Conservation (phyloP, 92 coral and sea anemone genomes). For the Scolanthus callimorphus region DNA sequence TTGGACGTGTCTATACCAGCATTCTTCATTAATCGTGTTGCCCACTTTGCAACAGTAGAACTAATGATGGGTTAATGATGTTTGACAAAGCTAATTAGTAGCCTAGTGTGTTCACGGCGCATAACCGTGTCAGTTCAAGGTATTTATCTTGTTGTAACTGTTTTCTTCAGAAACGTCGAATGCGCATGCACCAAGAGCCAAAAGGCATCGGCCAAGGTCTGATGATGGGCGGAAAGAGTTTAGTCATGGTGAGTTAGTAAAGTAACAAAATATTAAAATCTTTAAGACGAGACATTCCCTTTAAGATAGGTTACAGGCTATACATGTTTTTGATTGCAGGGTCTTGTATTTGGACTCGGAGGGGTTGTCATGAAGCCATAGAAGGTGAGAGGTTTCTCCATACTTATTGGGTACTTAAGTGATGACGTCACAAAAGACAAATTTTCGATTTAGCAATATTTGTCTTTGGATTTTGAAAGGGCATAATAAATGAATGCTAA, state of each 20-base stretch:
- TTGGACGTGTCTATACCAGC: neutral
- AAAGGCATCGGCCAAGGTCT: slow-evolving; percentile 87
- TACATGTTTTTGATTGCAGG: slow-evolving; percentile 46
- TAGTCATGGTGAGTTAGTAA: slow-evolving; percentile 68
- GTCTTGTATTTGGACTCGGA: slow-evolving; percentile 87
- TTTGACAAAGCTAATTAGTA: slow-evolving; percentile 1
- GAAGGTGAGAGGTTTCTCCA: slow-evolving; percentile 76
- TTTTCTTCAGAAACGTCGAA: slow-evolving; percentile 71
- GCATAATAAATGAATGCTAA: too few species aligned
- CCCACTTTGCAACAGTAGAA: slow-evolving; percentile 4
- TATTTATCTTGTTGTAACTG: too few species aligned
- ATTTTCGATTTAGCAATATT: too few species aligned
- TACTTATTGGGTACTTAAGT: too few species aligned
- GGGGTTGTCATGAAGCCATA: slow-evolving; percentile 90
- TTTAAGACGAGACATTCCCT: neutral
- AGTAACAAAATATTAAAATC: too few species aligned
- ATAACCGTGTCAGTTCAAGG: neutral
- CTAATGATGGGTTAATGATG: neutral
- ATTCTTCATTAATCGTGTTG: neutral
- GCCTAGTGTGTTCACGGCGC: neutral
- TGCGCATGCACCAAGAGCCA: slow-evolving; percentile 88
- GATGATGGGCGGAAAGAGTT: slow-evolving; percentile 89
- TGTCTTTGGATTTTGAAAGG: too few species aligned
- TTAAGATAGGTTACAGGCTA: too few species aligned
- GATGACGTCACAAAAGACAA: too few species aligned